phyloP scores from a whole-genome alignment of 1,140 invertebrate genomes.

The Lasioglossum baleicum region DNA sequence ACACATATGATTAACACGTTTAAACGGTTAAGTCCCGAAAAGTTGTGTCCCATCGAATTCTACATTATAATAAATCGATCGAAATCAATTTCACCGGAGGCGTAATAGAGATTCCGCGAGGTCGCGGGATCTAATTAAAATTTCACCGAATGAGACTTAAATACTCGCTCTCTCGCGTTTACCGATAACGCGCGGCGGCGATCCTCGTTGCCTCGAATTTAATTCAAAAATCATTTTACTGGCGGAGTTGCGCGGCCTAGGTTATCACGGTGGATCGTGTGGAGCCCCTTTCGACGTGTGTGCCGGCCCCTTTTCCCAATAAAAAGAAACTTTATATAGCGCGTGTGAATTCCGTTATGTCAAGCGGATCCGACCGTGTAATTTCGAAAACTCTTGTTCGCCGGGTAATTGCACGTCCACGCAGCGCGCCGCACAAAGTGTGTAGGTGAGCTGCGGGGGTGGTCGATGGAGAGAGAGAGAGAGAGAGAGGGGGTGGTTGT shows the following conservation, averaged over 20 bases:
- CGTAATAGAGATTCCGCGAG: background rate
- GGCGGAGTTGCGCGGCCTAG: background rate
- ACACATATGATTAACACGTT: no score
- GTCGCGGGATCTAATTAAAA: background rate
- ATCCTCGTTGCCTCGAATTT: no score
- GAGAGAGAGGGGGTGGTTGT: background rate
- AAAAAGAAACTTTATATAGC: conserved; percentile 36
- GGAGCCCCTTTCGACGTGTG: no score
- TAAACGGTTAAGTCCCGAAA: no score
- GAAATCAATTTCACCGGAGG: background rate
- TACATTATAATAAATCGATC: background rate
- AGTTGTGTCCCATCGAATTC: background rate
- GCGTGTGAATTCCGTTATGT: background rate
- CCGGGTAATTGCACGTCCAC: conserved; percentile 45
- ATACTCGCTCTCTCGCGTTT: no score
- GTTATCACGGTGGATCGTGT: no score
- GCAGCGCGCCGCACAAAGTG: conserved; percentile 13
- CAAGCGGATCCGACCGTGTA: conserved; percentile 25
- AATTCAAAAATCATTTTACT: background rate
- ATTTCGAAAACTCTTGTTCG: conserved; percentile 48
- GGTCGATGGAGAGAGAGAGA: background rate
- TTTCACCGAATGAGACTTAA: background rate
- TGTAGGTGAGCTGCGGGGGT: background rate
- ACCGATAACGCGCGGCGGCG: no score
- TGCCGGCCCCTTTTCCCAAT: background rate